phyloP scores from a whole-genome alignment of 35 echinoderm and acorn worm species.

The Patiria miniata region DNA sequence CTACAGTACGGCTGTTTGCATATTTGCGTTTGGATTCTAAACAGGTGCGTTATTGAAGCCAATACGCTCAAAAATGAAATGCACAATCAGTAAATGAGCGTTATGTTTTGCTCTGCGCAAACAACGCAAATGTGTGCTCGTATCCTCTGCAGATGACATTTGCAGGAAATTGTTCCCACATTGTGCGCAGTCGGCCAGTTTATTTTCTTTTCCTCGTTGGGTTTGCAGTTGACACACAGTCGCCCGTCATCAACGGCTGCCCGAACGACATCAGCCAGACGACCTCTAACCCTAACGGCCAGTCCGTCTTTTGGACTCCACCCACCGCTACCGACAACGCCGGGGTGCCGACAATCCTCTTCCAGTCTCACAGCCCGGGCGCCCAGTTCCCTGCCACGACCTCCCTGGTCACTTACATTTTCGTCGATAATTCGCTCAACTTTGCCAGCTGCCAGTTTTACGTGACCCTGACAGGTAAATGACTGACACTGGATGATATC shows the following conservation, averaged over 20 bases:
- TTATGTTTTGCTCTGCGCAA: too few relatives aligned
- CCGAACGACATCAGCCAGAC: constrained; percentile 10
- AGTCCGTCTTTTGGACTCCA: not conserved
- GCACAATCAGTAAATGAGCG: too few relatives aligned
- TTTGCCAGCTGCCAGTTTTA: not conserved
- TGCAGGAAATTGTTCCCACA: too few relatives aligned
- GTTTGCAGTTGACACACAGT: not conserved
- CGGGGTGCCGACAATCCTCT: not conserved
- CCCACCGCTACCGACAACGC: not conserved
- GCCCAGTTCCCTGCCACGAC: not conserved
- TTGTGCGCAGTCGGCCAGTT: too few relatives aligned
- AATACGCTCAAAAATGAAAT: too few relatives aligned
- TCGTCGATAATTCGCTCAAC: constrained; percentile 7
- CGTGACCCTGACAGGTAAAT: not conserved
- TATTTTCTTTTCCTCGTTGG: not conserved
- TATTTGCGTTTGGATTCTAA: too few relatives aligned
- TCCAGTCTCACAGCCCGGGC: not conserved
- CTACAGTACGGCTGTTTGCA: too few relatives aligned
- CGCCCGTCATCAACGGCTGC: constrained; percentile 30
- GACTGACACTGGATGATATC: not conserved
- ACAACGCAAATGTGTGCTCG: too few relatives aligned
- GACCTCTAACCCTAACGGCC: not conserved
- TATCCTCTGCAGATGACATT: too few relatives aligned
- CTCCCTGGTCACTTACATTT: not conserved
- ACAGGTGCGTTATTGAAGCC: too few relatives aligned